Evolutionary conservation across 2,888 invertebrate genomes (phyloP).

Genomic region (Augochlorella aurata): DNA sequence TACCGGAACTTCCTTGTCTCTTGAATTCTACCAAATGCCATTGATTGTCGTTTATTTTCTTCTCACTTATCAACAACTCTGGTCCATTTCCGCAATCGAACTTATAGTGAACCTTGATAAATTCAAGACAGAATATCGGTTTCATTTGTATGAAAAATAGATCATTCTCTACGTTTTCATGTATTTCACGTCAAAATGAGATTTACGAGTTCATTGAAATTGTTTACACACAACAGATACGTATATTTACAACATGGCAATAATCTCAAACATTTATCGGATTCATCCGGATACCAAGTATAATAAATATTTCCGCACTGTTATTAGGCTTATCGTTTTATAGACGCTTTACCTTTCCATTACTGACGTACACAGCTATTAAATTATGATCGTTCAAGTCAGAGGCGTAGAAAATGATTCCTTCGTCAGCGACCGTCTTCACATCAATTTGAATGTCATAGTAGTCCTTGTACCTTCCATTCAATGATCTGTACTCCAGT

Average conservation of each 20-base stretch:
- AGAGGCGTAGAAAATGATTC: conserved; percentile 92
- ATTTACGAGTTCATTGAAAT: neutral
- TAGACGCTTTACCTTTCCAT: conserved; percentile 86
- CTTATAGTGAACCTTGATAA: conserved; percentile 85
- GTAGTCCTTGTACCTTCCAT: conserved; percentile 85
- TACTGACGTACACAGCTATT: conserved; percentile 88
- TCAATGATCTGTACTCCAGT: conserved; percentile 86
- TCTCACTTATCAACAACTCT: conserved; percentile 84
- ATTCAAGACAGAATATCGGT: neutral
- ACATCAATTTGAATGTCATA: conserved; percentile 91
- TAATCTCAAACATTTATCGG: neutral
- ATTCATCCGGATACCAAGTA: neutral
- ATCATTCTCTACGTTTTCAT: neutral
- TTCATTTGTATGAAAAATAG: too few relatives aligned
- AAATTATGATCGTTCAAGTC: conserved; percentile 85
- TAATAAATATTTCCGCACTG: neutral
- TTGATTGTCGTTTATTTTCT: conserved; percentile 87
- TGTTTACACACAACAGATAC: neutral
- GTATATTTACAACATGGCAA: neutral
- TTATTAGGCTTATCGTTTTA: neutral
- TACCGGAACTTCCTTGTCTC: conserved; percentile 86
- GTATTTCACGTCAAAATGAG: neutral
- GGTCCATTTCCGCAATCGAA: conserved; percentile 89
- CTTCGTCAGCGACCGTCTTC: conserved; percentile 89
- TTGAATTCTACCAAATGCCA: conserved; percentile 91